Evolutionary conservation across 2,888 invertebrate species (phyloP).

Genomic region (Mimachlamys varia): DNA sequence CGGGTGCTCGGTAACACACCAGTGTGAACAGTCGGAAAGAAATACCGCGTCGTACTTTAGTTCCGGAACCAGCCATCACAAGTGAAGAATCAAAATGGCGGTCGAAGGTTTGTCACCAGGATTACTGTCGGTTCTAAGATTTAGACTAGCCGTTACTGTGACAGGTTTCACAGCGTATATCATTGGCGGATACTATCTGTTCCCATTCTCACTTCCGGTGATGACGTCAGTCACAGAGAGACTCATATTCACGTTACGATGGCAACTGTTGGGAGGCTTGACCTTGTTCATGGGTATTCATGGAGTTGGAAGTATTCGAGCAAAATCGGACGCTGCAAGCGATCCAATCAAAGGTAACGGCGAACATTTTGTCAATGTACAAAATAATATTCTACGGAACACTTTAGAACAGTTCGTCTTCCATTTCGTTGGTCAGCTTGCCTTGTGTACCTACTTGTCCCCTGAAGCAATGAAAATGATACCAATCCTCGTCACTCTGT

Average conservation of each 20-base stretch:
- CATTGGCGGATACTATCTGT: slow-evolving; percentile 40
- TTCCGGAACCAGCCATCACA: too few species aligned
- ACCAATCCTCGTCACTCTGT: slow-evolving; percentile 13
- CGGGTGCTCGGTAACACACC: too few species aligned
- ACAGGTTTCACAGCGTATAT: neutral
- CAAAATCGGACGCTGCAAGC: slow-evolving; percentile 53
- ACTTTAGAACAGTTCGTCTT: slow-evolving; percentile 44
- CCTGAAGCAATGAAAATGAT: neutral
- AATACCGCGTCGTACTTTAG: too few species aligned
- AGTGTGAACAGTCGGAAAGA: too few species aligned
- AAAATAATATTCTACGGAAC: slow-evolving; percentile 37
- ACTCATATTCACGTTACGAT: slow-evolving; percentile 58
- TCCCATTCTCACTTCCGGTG: slow-evolving; percentile 30
- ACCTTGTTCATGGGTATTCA: slow-evolving; percentile 52
- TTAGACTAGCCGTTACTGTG: neutral
- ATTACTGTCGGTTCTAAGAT: neutral
- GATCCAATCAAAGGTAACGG: slow-evolving; percentile 38
- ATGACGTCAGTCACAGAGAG: slow-evolving; percentile 46
- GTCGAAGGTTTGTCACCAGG: neutral
- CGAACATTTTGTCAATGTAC: slow-evolving; percentile 40
- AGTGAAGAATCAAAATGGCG: neutral
- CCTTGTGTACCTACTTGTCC: slow-evolving; percentile 36
- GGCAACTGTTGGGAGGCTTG: slow-evolving; percentile 54
- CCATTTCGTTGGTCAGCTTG: slow-evolving; percentile 32
- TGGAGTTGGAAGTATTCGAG: slow-evolving; percentile 49